Conservation (phyloP, 2,113 vertebrate species). For the Pitta sordida region DNA sequence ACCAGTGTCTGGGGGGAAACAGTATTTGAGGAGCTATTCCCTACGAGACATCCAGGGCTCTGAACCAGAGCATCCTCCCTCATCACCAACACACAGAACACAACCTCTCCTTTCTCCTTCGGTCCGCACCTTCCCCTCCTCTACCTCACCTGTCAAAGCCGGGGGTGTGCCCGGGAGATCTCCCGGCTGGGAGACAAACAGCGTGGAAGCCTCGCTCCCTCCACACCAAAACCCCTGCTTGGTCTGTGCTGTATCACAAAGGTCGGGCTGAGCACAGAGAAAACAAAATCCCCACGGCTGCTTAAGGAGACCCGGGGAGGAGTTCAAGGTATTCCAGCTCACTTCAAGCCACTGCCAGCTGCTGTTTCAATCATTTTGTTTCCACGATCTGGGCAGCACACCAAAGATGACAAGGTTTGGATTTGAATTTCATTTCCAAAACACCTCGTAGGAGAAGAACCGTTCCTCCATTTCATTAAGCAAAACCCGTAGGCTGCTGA, state of each 20-base stretch:
- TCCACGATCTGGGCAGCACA: conserved; percentile 13
- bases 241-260: fast-evolving
- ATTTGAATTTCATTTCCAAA: conserved; percentile 34
- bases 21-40: background rate
- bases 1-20: background rate
- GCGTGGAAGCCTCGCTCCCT: too few relatives aligned
- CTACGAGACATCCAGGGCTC: background rate
- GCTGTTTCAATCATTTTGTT: conserved; percentile 36
- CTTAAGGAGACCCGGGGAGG: background rate
- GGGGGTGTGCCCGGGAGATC: background rate
- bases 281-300: background rate
- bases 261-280: background rate
- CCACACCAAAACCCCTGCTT: background rate
- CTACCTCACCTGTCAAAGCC: background rate
- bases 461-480: conserved; percentile 1
- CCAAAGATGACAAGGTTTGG: conserved; percentile 50
- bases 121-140: background rate
- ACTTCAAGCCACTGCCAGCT: background rate
- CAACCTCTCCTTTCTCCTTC: background rate
- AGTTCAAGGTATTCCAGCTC: conserved; percentile 5
- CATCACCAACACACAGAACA: background rate
- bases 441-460: background rate
- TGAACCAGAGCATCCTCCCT: background rate
- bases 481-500: background rate
- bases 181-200: fast-evolving